Conservation (phyloP, 2,113 vertebrate species). For the Helogale parvula region DNA sequence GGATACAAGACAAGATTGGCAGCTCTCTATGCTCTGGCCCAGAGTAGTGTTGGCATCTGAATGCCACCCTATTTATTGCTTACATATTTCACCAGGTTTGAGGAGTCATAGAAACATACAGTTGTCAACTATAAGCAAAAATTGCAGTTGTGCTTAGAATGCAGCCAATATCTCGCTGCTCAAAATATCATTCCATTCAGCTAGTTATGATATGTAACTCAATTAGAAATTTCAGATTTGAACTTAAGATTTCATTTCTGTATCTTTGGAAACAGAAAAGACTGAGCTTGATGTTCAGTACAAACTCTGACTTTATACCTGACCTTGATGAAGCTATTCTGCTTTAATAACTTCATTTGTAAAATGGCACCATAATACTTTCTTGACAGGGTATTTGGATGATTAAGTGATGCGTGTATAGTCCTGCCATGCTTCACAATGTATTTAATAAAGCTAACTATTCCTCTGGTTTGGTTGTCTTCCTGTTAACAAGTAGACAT, state of each 20-base stretch:
- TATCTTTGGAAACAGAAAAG: background rate
- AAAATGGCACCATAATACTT: background rate
- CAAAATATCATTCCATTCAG: background rate
- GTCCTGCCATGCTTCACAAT: background rate
- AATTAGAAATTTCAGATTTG: background rate
- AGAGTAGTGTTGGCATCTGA: background rate
- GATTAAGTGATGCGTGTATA: background rate
- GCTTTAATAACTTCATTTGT: background rate
- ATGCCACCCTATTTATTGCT: background rate
- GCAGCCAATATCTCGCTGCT: background rate
- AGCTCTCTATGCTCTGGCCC: background rate
- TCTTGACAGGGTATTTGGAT: background rate
- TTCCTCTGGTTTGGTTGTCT: background rate
- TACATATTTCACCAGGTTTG: background rate
- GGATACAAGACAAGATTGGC: background rate
- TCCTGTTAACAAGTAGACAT: background rate
- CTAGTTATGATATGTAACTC: background rate
- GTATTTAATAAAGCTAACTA: background rate
- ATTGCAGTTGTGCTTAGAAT: background rate
- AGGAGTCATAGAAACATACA: background rate
- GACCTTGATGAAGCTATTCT: background rate
- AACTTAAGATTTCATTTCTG: background rate
- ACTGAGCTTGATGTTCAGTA: background rate
- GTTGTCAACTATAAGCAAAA: background rate
- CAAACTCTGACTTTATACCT: background rate